These are phyloP conservation scores for Gracilinanus agilis DNA, from an alignment of 2,113 vertebrate genomes.

Conservation along the genomic window DNA sequence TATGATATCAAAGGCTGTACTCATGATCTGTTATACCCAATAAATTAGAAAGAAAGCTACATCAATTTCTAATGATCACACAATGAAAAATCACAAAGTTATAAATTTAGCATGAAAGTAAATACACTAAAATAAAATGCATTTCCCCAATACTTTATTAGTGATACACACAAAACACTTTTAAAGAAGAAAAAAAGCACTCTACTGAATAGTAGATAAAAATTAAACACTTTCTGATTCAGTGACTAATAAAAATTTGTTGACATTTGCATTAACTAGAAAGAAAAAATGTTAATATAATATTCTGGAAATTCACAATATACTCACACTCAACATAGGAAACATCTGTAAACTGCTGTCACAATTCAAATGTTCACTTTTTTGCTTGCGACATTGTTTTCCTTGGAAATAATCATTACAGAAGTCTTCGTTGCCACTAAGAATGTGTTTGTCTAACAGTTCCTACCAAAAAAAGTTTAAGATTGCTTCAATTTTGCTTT, in stretches of 20 bases:
- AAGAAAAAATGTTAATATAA: constrained; percentile 43
- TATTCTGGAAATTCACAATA: neutral
- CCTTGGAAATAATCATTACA: constrained; percentile 71
- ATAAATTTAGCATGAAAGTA: too few species aligned
- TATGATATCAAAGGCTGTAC: too few species aligned
- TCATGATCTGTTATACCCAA: too few species aligned
- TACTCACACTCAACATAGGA: constrained; percentile 86
- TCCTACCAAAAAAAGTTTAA: constrained; percentile 83
- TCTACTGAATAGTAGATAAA: neutral
- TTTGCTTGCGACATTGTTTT: constrained; percentile 86
- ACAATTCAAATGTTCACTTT: constrained; percentile 82
- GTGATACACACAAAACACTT: too few species aligned
- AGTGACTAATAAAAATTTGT: constrained; percentile 31
- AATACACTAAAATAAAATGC: too few species aligned
- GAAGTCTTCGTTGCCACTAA: constrained; percentile 75
- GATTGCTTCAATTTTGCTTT: constrained; percentile 62
- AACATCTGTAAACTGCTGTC: constrained; percentile 77
- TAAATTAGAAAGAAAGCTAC: too few species aligned
- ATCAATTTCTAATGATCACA: too few species aligned
- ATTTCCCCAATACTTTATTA: too few species aligned
- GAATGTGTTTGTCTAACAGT: constrained; percentile 80
- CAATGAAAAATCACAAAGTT: too few species aligned
- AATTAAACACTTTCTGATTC: neutral
- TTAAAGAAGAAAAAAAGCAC: neutral
- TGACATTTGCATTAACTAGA: neutral